Base-by-base conservation (phyloP, 2,797 vertebrate genomes). In the Meriones psammophilus region DNA sequence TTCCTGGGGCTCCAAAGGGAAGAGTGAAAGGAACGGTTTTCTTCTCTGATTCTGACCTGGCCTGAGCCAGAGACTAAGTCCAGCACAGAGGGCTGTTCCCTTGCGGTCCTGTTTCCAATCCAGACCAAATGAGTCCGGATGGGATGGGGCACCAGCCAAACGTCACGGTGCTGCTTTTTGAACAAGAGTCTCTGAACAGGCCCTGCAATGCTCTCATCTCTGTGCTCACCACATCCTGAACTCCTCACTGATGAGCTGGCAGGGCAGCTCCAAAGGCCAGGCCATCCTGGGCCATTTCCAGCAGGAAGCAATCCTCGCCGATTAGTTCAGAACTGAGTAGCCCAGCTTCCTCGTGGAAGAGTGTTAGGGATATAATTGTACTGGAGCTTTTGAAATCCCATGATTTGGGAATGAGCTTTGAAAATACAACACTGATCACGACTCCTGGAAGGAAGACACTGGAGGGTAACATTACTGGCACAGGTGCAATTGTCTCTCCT, bases 211-310 rank as follows among this genome's bases (percentile, higher is more conserved):
- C 33, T 69, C 97, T 94, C 87, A 7, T 90, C 88, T 50, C 96
- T 93, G 86, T 64, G 33, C 30, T 66, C 73, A 10, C 74, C 83
- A 17, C 2, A 2, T 62, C 79, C 93, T 62, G 84, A 42, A n/a
- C 64, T 89, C 58, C 28, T 1, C 12, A 30, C 66, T 8, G 46
- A 76, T 22, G 13, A 74, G 88, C 73, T 17, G 96, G 95, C 54
- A 50, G 0, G 30, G 92, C 14, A 1, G 39, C 17, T 66, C 30
- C 36, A 0, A 10, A 97, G 97, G 96, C 92, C 88, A 95, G 86
- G 96, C 73, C 69, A 42, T 3, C 46, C 95, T 97, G 97, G 97
- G 98, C 26, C 0, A 20, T 42, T 92, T 97, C 97, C 96, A 97
- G 98, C 58, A 39, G 95, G 95, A 94, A 96, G 95, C 88, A 96